A percentile compares a stretch with the other conserved stretches of the same genome.
These are phyloP conservation scores for Laticauda colubrina DNA, from an alignment of 2,113 vertebrate genomes.

Conservation along the genomic window DNA sequence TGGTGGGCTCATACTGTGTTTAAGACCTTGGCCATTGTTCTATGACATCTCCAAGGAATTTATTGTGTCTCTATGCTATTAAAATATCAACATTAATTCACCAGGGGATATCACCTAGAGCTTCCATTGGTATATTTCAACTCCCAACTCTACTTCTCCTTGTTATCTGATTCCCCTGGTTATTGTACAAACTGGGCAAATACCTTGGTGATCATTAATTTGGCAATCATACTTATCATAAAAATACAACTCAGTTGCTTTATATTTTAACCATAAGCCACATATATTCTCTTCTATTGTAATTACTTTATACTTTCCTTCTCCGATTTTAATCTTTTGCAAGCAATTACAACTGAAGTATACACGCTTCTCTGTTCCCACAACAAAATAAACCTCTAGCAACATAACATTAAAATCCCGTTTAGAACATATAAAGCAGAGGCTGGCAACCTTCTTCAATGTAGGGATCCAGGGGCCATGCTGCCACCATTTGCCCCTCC, in stretches of 20 bases:
- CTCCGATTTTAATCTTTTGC: neutral
- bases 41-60: neutral
- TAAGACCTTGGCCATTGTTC: neutral
- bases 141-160: neutral
- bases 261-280: neutral
- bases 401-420: neutral
- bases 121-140: neutral
- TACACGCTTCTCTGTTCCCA: neutral
- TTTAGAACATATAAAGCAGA: neutral
- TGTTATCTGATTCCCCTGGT: neutral
- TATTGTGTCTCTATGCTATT: neutral
- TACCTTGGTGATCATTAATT: neutral
- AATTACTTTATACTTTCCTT: neutral
- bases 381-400: neutral
- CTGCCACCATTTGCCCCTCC: neutral
- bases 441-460: neutral
- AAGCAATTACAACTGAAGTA: neutral
- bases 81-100: neutral
- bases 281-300: neutral
- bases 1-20: neutral
- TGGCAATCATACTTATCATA: neutral
- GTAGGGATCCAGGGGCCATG: neutral
- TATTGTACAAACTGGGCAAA: neutral
- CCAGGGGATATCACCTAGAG: neutral
- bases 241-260: neutral